Base-by-base conservation (phyloP, 1,140 invertebrate genomes). In the Drosophila pseudoananassae region DNA sequence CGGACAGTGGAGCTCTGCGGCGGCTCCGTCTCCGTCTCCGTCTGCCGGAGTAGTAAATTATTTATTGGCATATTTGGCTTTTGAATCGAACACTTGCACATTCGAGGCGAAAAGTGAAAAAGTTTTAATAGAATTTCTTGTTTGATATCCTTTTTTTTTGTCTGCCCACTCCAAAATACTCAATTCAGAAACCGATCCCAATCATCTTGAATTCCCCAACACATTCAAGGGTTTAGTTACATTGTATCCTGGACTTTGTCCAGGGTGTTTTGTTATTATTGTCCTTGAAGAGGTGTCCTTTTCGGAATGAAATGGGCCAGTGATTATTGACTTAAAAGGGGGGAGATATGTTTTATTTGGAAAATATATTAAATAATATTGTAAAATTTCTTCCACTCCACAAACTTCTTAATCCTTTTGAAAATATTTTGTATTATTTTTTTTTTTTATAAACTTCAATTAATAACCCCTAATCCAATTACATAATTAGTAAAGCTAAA, bases 81-180 rank as follows among this genome's bases (percentile, higher is more conserved):
- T 81, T 69, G 55, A 80, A 85, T 77, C 59, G 69, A 74, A 69
- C 65, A 69, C 49, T 55, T 45, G 33, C 38, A 50, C 60, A 73
- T 65, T 60, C 50, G 63, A 56, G 36, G 63, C 79, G 63, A 78
- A 69, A 82, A 87, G 74, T 78, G 74, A 78, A 85, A 85, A 85
- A 85, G 73, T 87, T 85, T 85, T 85, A 87, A 87, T 85, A 82
- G 82, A 82, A 82, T 78, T 85, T 87, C 69, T 66, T 71, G 76
- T 58, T 52, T 76, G 56, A 75, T 64, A 70, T 38, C 76, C 53
- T 33, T 43, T 46, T 57, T 70, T 57, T 51, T 43, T 15, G 5
- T 8, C n/a, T n/a, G 15, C 43, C 25, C 27, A 7, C 15, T 4
- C 31, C 20, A 12, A 23, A 58, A 17, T 36, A 9, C 9, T 9